Base-by-base conservation (phyloP, 2,797 vertebrate genomes). In the Enteromius afrohamiltoni region DNA sequence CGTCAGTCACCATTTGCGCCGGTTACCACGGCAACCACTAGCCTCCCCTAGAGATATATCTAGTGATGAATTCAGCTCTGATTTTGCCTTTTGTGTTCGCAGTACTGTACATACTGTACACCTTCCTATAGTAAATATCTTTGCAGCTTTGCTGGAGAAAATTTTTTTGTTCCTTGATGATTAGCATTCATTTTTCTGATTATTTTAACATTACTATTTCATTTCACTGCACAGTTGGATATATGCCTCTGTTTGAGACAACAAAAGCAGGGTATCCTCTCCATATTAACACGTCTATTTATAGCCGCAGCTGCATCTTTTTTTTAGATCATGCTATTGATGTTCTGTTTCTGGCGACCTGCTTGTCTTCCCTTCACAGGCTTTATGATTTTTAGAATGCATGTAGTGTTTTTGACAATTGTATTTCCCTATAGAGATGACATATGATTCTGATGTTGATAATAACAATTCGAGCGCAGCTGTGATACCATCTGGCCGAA, bases 1-100 rank as follows among this genome's bases (percentile, higher is more conserved):
- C 92, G 94, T 97, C 96, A 97, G 93, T 93, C 96, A 95, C 95
- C 96, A 95, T 96, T 97, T 96, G 94, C 96, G 93, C 94, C 92
- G 91, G 96, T 97, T 97, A 94, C 96, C 96, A 92, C 92, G 94
- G 96, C 94, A 96, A 97, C 96, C 93, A 94, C 95, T 93, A 96
- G 88, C 94, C 95, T 95, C 95, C 95, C 95, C 91, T 91, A 93
- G 95, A 96, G 95, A 95, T 91, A 88, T 94, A 94, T 93, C 92
- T 94, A 91, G 90, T 93, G 92, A 95, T 93, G 88, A 92, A 92
- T 93, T 92, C 91, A 92, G 92, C 94, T 51, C 58, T 62, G 23
- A 62, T 62, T 29, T 62, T 19, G 64, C 67, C 10, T 45, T 95
- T 93, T 93, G 92, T 94, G 92, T 93, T 94, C 95, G 94, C 93